Base-by-base conservation (phyloP, 2,113 vertebrate genomes). In the Larimichthys polyactis region DNA sequence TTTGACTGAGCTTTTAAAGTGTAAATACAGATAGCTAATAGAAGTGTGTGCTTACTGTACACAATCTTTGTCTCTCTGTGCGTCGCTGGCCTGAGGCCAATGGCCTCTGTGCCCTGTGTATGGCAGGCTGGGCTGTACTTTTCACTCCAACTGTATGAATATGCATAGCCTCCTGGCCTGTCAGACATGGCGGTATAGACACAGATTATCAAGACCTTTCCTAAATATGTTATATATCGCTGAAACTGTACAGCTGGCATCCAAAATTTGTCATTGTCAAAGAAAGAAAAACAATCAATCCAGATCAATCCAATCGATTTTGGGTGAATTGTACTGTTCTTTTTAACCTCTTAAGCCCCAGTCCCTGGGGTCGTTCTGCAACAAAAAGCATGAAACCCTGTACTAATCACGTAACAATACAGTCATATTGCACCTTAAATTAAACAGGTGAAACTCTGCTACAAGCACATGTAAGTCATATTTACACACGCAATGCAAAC, bases 151-250 rank as follows among this genome's bases (percentile, higher is more conserved):
- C 76, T 74, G 54, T 71, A 90, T 93, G 92, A 93, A 92, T 93
- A 94, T 93, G 88, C 85, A 94, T 92, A 48, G 14, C 89, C 87
- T 91, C 91, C 87, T 92, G 92, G 84, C 90, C 87, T 20, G 22
- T 43, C 55, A 29, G 80, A 85, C 32, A 29, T 43, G 24, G 24
- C 58, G 73, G 24, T 44, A 58, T 57, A 82, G 63, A 71, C 60
- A 20, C 40, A 36, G 51, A 69, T 62, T 77, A 29, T 51, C 19
- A 78, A 83, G 40, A 60, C 44, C 27, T 75, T 71, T 81, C 10
- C 51, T 71, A 29, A 71, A 57, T 57, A 71, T 12, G 15, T 5
- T 51, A 36, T 27, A 46, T 73, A 48, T 8, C 68, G 49, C 54
- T 60, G 8, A 68, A 64, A 73, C 22, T 11, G 22, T 55, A 29